These are phyloP conservation scores for Paralichthys olivaceus DNA, from an alignment of 2,113 vertebrate species.

Conservation along the genomic window DNA sequence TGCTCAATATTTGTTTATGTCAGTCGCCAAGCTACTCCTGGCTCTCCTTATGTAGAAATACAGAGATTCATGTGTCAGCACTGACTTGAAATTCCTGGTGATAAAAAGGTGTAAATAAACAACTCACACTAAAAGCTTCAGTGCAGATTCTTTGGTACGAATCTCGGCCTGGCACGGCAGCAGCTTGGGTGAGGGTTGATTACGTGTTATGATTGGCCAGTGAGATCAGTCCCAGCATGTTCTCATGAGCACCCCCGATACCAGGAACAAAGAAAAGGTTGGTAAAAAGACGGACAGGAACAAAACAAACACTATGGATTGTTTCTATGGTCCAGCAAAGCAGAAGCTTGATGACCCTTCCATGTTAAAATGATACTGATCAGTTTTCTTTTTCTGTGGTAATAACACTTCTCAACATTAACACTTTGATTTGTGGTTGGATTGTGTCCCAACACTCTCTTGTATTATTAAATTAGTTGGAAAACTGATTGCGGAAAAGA, in stretches of 20 bases:
- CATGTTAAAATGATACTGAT: too few relatives aligned
- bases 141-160: neutral
- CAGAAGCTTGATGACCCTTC: too few relatives aligned
- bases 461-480: too few relatives aligned
- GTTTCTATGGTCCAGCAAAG: neutral
- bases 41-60: neutral
- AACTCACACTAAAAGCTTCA: neutral
- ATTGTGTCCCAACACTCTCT: too few relatives aligned
- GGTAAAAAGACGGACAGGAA: neutral
- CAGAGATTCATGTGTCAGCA: slow-evolving; percentile 3
- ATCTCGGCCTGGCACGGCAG: neutral
- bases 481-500: too few relatives aligned
- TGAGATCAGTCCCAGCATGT: neutral
- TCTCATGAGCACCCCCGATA: neutral
- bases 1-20: slow-evolving; percentile 2
- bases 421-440: too few relatives aligned
- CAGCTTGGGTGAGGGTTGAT: neutral
- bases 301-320: neutral
- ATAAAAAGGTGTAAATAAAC: too few relatives aligned
- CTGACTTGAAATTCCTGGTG: neutral
- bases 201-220: slow-evolving; percentile 1
- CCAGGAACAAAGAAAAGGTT: neutral
- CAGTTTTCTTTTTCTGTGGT: too few relatives aligned
- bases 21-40: neutral
- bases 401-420: too few relatives aligned